Percentiles rank a stretch among this genome's conserved stretches.
Evolutionary conservation across 2,888 invertebrate genomes (phyloP).

Genomic region (Noctua fimbriata): DNA sequence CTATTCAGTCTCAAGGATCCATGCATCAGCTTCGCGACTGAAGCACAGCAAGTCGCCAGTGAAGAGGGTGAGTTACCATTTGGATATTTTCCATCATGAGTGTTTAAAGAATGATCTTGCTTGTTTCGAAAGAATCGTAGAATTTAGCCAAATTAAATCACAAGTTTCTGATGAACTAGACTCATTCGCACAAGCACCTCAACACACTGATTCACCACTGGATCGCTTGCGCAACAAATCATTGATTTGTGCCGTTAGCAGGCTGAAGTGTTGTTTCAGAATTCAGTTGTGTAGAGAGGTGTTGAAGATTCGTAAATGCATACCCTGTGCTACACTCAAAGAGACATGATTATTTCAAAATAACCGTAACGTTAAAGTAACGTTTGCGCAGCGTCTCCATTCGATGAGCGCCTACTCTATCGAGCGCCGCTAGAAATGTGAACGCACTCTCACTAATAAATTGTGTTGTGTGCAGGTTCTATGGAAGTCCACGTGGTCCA

Average conservation of each 20-base stretch:
- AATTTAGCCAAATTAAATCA: not conserved
- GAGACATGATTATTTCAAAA: not conserved
- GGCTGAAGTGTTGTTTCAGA: not conserved
- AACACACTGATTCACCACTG: not conserved
- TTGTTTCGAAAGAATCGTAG: not conserved
- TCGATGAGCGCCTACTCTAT: not conserved
- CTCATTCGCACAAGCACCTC: not conserved
- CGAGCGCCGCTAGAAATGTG: not conserved
- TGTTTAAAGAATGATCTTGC: not conserved
- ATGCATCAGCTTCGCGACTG: conserved; percentile 97
- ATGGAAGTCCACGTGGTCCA: conserved; percentile 96
- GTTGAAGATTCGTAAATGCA: not conserved
- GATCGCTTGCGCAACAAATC: not conserved
- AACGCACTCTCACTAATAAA: not conserved
- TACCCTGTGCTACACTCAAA: not conserved
- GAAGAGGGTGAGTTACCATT: conserved; percentile 88
- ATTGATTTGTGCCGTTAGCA: not conserved
- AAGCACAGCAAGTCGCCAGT: conserved; percentile 96
- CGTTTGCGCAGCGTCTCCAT: not conserved
- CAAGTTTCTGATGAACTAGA: not conserved
- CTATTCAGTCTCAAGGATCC: conserved; percentile 98
- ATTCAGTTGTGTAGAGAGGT: not conserved
- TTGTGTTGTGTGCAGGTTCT: conserved; percentile 77
- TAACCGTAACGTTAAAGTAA: not conserved
- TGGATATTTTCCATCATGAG: not conserved